Conservation (phyloP, 2,797 vertebrate genomes). For the Philypnodon macrostomus region DNA sequence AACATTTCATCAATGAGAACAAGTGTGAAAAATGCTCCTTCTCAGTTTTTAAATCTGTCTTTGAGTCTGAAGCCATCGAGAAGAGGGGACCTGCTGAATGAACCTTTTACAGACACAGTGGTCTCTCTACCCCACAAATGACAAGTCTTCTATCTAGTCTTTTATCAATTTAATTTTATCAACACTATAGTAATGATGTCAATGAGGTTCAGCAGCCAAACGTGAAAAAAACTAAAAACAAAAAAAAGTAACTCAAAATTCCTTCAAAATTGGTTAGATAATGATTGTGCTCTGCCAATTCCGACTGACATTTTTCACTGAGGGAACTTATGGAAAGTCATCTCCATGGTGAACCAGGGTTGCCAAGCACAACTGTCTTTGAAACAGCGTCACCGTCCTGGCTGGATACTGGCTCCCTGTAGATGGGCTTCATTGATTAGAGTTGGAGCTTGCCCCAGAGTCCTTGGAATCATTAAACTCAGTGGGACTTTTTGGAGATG, state of each 20-base stretch:
- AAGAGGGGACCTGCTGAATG: no score
- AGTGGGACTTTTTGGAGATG: constrained; percentile 46
- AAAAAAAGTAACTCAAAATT: neutral
- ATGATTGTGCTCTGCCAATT: constrained; percentile 61
- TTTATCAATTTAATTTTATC: no score
- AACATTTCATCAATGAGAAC: constrained; percentile 81
- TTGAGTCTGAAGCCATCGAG: no score
- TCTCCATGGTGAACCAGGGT: constrained; percentile 74
- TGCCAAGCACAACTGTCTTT: constrained; percentile 67
- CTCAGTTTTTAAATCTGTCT: constrained; percentile 31
- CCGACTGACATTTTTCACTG: constrained; percentile 75
- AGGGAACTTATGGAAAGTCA: constrained; percentile 61
- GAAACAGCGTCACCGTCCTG: constrained; percentile 53
- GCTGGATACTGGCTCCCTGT: constrained; percentile 60
- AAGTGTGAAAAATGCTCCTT: constrained; percentile 59
- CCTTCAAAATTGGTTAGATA: constrained; percentile 63
- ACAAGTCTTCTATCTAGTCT: no score
- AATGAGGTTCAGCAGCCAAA: no score
- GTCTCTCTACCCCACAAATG: no score
- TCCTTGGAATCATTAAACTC: constrained; percentile 76
- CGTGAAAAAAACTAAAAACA: neutral
- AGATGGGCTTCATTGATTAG: constrained; percentile 76
- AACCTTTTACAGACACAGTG: no score
- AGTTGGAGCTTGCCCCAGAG: constrained; percentile 66
- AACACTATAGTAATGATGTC: no score